Evolutionary conservation across 2,888 invertebrate species (phyloP), one percentile per base, ranked within the genome.

Genomic region (Aspidiotus rigidus): DNA sequence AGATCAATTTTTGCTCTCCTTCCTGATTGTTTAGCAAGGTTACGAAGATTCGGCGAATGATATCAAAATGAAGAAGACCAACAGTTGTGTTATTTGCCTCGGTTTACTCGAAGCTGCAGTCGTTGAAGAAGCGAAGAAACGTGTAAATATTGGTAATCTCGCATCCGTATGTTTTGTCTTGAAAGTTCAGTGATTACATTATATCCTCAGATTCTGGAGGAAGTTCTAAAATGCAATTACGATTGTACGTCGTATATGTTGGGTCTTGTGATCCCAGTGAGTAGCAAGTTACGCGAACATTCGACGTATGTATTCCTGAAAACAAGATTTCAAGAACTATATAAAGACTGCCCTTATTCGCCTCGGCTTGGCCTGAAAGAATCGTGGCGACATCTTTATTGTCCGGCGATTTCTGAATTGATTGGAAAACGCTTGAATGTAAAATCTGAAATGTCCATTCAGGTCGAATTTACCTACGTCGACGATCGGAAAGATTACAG

Each of bases 331-430:
- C 81, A 83, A 0, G 74, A 76, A 0, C 81, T 69, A 13, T 64
- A 67, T 55, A 54, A 64, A 66, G 64, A 70, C n/a, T 57, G 28
- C 28, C 28, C 15, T 44, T 56, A 53, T 64, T 72, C 71, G 44
- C 72, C 72, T 15, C 72, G 72, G 39, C 64, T 74, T 16, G 71
- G 69, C 0, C 76, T 89, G 0, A 93, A 93, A 76, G 90, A 91
- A 76, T 86, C 87, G 0, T 90, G 90, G 83, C 91, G 91, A 77
- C 85, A 86, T 81, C 81, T 85, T 11, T 81, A 86, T 66, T 85
- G 86, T 64, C 80, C 83, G 0, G 78, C 79, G 67, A 77, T 92
- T 28, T 84, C 85, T 15, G 71, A 79, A 13, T 76, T 78, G 61
- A 78, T 87, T 0, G 77, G 78, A 13, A 85, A 83, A 76, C 77